Conservation (phyloP, 2,113 vertebrate genomes). For the Brachyhypopomus occidentalis region DNA sequence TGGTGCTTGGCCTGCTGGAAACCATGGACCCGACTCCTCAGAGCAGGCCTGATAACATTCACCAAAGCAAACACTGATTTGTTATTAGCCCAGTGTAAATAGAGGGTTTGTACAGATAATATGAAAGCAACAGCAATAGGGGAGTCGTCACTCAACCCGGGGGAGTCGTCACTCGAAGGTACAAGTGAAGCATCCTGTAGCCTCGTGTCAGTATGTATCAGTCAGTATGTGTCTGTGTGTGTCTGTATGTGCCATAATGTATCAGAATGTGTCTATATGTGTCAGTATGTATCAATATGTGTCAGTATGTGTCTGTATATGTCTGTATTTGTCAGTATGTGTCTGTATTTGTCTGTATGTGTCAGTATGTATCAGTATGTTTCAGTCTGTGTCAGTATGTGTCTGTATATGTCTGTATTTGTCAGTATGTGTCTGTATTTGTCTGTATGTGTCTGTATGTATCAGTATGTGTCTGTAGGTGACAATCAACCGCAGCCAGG, state of each 20-base stretch:
- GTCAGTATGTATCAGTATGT: not conserved
- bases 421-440: not conserved
- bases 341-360: not conserved
- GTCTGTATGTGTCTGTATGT: not conserved
- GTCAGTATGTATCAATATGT: too few species aligned
- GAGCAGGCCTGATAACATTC: conserved; percentile 25
- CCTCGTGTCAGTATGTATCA: not conserved
- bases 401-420: not conserved
- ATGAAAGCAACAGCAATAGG: not conserved
- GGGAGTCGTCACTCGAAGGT: not conserved
- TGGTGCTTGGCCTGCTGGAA: conserved; percentile 23
- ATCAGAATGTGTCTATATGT: not conserved
- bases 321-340: not conserved
- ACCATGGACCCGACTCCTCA: conserved; percentile 23
- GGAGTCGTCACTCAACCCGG: not conserved
- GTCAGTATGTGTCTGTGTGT: not conserved
- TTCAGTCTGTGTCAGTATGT: not conserved
- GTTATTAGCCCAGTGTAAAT: conserved; percentile 19
- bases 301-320: not conserved
- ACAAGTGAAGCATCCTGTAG: not conserved
- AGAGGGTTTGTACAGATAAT: conserved; percentile 9
- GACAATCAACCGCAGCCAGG: not conserved
- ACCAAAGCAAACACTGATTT: conserved; percentile 10
- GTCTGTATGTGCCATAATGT: not conserved
- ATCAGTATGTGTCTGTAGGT: not conserved